Conservation (phyloP, 2,888 invertebrate species). For the Malachius bipustulatus region DNA sequence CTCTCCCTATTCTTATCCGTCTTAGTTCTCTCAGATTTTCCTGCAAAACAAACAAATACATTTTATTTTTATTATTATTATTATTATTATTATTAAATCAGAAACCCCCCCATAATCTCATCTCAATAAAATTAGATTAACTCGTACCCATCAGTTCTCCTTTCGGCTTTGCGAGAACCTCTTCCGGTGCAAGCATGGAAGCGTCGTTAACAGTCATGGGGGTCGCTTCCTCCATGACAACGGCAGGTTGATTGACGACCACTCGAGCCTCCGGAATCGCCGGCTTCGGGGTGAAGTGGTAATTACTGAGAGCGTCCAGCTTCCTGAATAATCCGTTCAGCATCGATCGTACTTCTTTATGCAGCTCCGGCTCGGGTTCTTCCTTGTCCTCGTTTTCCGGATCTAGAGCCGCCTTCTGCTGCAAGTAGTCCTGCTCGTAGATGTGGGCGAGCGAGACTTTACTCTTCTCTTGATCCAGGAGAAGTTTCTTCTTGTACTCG, state of each 20-base stretch:
- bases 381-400: slow-evolving; percentile 44
- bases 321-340: slow-evolving; percentile 71
- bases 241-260: slow-evolving; percentile 79
- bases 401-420: slow-evolving; percentile 48
- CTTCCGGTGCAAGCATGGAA: slow-evolving; percentile 81
- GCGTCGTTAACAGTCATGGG: slow-evolving; percentile 81
- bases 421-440: slow-evolving; percentile 78
- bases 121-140: slow-evolving; percentile 4
- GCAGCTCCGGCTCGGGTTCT: slow-evolving; percentile 60
- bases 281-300: slow-evolving; percentile 84
- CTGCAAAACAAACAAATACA: slow-evolving; percentile 23
- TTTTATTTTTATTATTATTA: background rate
- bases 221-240: slow-evolving; percentile 91
- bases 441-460: slow-evolving; percentile 87
- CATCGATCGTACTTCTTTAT: slow-evolving; percentile 61
- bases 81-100: no score
- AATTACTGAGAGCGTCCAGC: slow-evolving; percentile 86
- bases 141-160: slow-evolving; percentile 40
- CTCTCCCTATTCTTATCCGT: slow-evolving; percentile 85
- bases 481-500: slow-evolving; percentile 76
- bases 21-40: slow-evolving; percentile 65
- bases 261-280: slow-evolving; percentile 80
- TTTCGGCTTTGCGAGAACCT: slow-evolving; percentile 53
- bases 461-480: slow-evolving; percentile 88
- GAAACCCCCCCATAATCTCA: background rate